Evolutionary conservation across 2,113 vertebrate genomes (phyloP).

Genomic region (Numida meleagris): DNA sequence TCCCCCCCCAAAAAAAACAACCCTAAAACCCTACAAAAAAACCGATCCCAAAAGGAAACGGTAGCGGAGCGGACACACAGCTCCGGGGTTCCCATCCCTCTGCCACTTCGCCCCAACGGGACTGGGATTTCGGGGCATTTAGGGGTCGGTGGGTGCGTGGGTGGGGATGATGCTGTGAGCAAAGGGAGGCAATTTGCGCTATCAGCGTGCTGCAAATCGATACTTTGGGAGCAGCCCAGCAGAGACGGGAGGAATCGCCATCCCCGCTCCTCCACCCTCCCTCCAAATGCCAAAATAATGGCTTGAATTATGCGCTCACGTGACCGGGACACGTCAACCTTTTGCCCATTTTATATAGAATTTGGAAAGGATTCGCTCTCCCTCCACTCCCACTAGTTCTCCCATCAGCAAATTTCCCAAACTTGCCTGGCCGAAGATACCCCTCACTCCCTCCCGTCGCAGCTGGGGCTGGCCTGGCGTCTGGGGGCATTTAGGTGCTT

Average conservation of each 20-base stretch:
- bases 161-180: background rate
- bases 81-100: background rate
- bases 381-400: background rate
- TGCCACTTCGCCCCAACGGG: background rate
- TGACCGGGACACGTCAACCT: conserved; percentile 69
- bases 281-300: conserved; percentile 68
- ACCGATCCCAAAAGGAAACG: conserved; percentile 54
- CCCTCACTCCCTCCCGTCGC: background rate
- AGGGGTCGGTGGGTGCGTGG: background rate
- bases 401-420: background rate
- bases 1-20: too few relatives aligned
- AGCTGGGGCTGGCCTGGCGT: background rate
- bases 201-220: conserved; percentile 13
- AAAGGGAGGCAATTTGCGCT: background rate
- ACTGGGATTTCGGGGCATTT: background rate
- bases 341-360: conserved; percentile 47
- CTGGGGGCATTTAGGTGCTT: background rate
- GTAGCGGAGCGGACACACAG: background rate
- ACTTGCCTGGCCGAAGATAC: background rate
- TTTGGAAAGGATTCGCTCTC: background rate
- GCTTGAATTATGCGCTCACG: conserved; percentile 61
- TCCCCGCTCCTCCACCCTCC: background rate
- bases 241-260: background rate
- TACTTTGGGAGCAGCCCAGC: conserved; percentile 49
- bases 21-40: too few relatives aligned